These are phyloP conservation scores for Nemotelus pantherinus DNA, from an alignment of 2,888 invertebrate species.

Conservation along the genomic window DNA sequence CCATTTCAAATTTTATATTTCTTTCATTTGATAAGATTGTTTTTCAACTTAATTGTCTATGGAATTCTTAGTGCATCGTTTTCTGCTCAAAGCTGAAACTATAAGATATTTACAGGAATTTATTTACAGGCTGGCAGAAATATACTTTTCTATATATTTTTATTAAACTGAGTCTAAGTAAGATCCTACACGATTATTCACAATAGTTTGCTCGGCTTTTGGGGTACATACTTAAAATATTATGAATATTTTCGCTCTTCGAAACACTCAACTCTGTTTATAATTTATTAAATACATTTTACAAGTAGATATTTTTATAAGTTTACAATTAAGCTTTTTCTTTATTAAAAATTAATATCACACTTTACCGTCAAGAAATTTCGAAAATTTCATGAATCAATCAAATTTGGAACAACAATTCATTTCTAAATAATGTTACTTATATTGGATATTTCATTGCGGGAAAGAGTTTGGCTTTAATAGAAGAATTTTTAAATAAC, in stretches of 20 bases:
- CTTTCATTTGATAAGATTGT: neutral
- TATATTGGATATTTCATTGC: neutral
- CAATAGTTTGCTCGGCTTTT: neutral
- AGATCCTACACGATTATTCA: neutral
- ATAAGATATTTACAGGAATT: conserved; percentile 13
- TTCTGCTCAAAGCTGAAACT: neutral
- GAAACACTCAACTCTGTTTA: conserved; percentile 3
- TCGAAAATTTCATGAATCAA: conserved; percentile 38
- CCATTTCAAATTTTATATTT: neutral
- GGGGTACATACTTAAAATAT: neutral
- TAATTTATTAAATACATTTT: conserved; percentile 33
- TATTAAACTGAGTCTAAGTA: neutral
- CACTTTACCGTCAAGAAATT: conserved; percentile 51
- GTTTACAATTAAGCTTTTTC: conserved; percentile 29
- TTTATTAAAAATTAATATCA: conserved; percentile 52
- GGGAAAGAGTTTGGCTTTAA: neutral
- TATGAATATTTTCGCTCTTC: neutral
- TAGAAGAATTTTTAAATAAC: too few relatives aligned
- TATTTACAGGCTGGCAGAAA: conserved; percentile 28
- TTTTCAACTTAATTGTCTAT: neutral
- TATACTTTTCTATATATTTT: neutral
- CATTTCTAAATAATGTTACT: too few relatives aligned
- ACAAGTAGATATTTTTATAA: neutral
- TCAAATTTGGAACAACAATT: neutral
- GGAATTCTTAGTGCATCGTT: neutral